Base-by-base conservation (phyloP, 2,888 invertebrate species). In the Salpingus planirostris region DNA sequence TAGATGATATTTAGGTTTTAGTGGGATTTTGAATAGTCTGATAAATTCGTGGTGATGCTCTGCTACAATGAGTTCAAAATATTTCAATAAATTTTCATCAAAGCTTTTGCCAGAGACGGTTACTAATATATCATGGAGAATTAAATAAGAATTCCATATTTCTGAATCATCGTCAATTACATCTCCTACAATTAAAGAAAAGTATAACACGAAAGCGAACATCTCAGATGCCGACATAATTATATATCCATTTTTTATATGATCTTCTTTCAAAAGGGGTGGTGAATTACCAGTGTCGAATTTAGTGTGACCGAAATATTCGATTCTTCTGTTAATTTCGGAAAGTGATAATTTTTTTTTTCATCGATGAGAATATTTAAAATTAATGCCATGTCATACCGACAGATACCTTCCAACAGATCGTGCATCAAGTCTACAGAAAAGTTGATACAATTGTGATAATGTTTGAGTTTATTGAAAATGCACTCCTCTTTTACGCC, bases 1-100 rank as follows among this genome's bases (percentile, higher is more conserved):
- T 7, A 26, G 13, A 13, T 26, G 26, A 26, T 12, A 26, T 26
- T 26, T 26, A 7, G 26, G 13, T 7, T 5, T 24, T 4, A 24
- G 10, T 23, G 23, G 4, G 10, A 10, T 8, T 5, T 23, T 5
- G 10, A 23, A 23, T 7, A 23, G 4, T 5, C 10, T 4, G 10
- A 23, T 23, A 11, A 8, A 23, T 8, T 4, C 10, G 7, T 7
- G 23, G 11, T 23, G 5, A 10, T 8, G 10, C 5, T 23, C 10
- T 7, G 23, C 5, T 8, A 23, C 10, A 23, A 23, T 23, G 5
- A 8, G 5, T 10, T 23, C 8, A 6, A 23, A 23, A 11, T 23
- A 23, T 4, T 8, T 10, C 6, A 23, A 11, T 11, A 8, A 4
- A 8, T 23, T 6, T 11, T 23, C 23, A 10, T 10, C 4, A 23